phyloP scores from a whole-genome alignment of 2,888 invertebrate genomes.

The Penaeus monodon region DNA sequence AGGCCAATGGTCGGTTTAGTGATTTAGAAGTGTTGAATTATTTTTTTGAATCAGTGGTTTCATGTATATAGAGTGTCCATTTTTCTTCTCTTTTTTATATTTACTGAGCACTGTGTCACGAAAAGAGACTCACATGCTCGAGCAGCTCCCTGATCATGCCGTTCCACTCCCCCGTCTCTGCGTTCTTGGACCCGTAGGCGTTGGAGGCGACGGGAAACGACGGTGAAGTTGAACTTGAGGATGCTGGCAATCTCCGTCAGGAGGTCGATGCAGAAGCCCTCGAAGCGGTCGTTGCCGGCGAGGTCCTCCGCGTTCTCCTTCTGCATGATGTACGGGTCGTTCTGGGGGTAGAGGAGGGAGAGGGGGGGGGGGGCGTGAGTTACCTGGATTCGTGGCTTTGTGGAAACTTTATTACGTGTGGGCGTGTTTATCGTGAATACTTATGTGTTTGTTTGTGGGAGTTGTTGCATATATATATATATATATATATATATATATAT shows the following conservation, averaged over 20 bases:
- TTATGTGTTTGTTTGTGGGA: too few relatives aligned
- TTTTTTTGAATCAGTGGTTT: too few relatives aligned
- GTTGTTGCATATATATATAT: too few relatives aligned
- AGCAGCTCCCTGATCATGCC: constrained; percentile 67
- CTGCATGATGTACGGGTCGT: constrained; percentile 88
- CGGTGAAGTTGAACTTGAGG: constrained; percentile 71
- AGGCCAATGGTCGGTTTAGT: too few relatives aligned
- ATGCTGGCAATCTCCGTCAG: constrained; percentile 71
- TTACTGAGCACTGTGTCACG: too few relatives aligned
- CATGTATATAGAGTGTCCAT: too few relatives aligned
- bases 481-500: too few relatives aligned
- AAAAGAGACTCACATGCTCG: constrained; percentile 61
- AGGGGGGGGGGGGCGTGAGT: background rate
- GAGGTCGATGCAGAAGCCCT: constrained; percentile 72
- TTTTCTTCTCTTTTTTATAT: too few relatives aligned
- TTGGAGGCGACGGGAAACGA: constrained; percentile 70
- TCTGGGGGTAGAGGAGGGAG: constrained; percentile 73
- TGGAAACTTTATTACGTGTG: too few relatives aligned
- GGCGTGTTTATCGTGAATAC: too few relatives aligned
- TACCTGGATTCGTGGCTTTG: too few relatives aligned
- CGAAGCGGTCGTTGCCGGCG: constrained; percentile 69
- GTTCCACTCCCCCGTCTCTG: constrained; percentile 66
- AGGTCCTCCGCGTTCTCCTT: constrained; percentile 76
- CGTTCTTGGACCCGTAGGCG: constrained; percentile 65
- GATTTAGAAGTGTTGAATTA: too few relatives aligned